A percentile compares a stretch with the other conserved stretches of the same genome.
Conservation (phyloP, 37 sponge, comb jelly and placozoan species). For the Axinella damicornis region DNA sequence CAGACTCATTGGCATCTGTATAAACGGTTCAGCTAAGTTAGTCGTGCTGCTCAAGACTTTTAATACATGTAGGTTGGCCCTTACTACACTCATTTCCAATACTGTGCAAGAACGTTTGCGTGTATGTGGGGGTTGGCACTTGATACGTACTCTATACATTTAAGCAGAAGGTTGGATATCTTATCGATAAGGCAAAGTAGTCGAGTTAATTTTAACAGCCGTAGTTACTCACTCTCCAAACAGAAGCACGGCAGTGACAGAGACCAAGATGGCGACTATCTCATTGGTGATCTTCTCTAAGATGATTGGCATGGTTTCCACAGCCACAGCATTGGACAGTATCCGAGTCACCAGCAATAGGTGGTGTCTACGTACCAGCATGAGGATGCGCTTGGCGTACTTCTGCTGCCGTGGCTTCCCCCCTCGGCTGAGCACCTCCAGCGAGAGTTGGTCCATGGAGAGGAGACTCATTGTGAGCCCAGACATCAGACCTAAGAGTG, state of each 20-base stretch:
- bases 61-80: too few relatives aligned
- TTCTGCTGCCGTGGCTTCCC: slow-evolving; percentile 71
- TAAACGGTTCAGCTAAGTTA: too few relatives aligned
- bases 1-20: too few relatives aligned
- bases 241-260: slow-evolving; percentile 85
- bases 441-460: slow-evolving; percentile 76
- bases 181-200: too few relatives aligned
- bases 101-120: too few relatives aligned
- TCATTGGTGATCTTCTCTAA: slow-evolving; percentile 76
- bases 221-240: slow-evolving; percentile 87
- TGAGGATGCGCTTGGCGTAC: slow-evolving; percentile 71
- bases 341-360: slow-evolving; percentile 85
- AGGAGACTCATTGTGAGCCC: slow-evolving; percentile 92
- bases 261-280: slow-evolving; percentile 81
- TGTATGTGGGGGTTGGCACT: too few relatives aligned
- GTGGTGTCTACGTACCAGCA: slow-evolving; percentile 72
- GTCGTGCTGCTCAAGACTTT: too few relatives aligned
- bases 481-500: slow-evolving; percentile 75
- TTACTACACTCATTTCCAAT: too few relatives aligned
- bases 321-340: slow-evolving; percentile 84
- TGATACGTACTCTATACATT: too few relatives aligned
- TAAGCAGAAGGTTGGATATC: too few relatives aligned
- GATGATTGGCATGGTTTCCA: slow-evolving; percentile 87
- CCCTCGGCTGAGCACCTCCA: slow-evolving; percentile 74
- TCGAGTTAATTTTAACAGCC: too few relatives aligned